Conservation (phyloP, 2,113 vertebrate genomes). For the Callipepla californica region DNA sequence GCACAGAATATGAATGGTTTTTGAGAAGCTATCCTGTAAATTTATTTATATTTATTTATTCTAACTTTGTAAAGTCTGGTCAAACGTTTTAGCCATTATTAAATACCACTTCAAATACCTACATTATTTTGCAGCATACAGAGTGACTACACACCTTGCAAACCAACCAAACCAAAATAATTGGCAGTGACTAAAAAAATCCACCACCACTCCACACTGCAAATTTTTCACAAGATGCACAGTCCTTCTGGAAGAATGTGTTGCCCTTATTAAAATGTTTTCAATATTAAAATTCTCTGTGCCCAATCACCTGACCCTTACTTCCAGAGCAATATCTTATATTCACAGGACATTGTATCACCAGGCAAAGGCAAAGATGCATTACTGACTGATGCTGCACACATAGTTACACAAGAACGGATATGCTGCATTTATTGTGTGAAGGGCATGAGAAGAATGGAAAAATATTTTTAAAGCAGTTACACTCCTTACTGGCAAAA, state of each 20-base stretch:
- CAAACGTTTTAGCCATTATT: background rate
- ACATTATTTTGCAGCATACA: background rate
- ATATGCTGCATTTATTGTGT: background rate
- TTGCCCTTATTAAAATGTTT: background rate
- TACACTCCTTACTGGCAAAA: background rate
- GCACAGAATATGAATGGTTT: background rate
- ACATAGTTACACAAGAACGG: too few relatives aligned
- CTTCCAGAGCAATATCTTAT: background rate
- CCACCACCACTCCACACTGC: background rate
- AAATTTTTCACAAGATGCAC: background rate
- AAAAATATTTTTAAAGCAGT: background rate
- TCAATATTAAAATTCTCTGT: background rate
- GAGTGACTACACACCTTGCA: background rate
- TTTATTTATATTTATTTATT: background rate
- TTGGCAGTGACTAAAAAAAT: background rate
- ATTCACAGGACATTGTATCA: background rate
- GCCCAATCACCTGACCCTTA: background rate
- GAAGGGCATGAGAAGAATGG: background rate
- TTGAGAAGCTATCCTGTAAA: background rate
- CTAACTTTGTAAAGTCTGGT: too few relatives aligned
- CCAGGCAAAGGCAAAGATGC: background rate
- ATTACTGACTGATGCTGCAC: background rate
- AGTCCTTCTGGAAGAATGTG: background rate
- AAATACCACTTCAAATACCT: background rate
- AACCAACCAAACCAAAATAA: background rate